Evolutionary conservation across 1,140 invertebrate species (phyloP).

Genomic region (Ceratitis capitata): DNA sequence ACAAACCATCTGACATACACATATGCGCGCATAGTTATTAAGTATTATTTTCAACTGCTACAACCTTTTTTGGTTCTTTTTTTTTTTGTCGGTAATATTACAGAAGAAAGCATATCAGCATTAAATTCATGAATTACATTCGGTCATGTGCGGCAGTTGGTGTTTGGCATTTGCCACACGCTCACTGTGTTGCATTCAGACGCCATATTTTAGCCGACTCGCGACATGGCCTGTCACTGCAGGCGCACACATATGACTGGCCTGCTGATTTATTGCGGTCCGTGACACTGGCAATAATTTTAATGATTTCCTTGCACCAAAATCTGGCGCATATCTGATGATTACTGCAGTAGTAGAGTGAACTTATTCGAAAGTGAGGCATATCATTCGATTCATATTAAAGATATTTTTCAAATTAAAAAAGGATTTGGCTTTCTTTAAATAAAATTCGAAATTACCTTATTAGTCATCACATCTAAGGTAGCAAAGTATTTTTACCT

Average conservation of each 20-base stretch:
- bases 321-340: constrained; percentile 12
- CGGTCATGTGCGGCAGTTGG: neutral
- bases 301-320: constrained; percentile 23
- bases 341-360: too few species aligned
- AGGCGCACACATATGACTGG: constrained; percentile 15
- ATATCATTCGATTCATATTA: too few species aligned
- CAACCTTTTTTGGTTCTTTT: too few species aligned
- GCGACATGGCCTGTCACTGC: neutral
- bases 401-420: too few species aligned
- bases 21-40: too few species aligned
- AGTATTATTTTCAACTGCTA: too few species aligned
- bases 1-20: too few species aligned
- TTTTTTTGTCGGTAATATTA: constrained; percentile 19
- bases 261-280: constrained; percentile 8
- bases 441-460: too few species aligned
- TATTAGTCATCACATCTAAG: too few species aligned
- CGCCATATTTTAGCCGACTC: neutral
- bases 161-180: neutral
- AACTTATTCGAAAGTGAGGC: too few species aligned
- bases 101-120: neutral
- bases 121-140: constrained; percentile 16
- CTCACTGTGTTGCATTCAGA: neutral
- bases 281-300: constrained; percentile 15
- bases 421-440: too few species aligned
- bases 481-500: too few species aligned